These are phyloP conservation scores for Lanius collurio DNA, from an alignment of 2,113 vertebrate genomes.

Conservation along the genomic window DNA sequence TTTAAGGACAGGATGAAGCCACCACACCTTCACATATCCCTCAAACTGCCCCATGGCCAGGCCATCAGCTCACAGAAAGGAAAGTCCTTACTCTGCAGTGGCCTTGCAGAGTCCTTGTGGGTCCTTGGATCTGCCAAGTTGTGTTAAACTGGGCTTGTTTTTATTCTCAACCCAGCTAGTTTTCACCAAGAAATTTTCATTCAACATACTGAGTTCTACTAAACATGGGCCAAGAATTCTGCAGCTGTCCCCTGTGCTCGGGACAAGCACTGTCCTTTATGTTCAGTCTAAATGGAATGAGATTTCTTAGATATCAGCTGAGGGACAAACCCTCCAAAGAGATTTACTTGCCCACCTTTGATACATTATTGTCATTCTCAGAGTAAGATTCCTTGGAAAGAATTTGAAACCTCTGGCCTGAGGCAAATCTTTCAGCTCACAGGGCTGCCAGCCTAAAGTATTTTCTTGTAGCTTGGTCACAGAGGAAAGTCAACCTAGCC, in stretches of 20 bases:
- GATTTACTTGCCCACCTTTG: neutral
- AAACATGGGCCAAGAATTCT: neutral
- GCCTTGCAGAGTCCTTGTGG: neutral
- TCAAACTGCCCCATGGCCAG: neutral
- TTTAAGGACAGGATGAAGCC: neutral
- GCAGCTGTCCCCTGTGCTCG: fast-evolving
- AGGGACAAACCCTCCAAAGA: neutral
- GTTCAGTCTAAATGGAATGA: neutral
- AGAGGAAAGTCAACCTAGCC: neutral
- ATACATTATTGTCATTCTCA: neutral
- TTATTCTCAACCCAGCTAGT: neutral
- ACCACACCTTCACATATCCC: neutral
- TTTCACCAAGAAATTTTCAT: neutral
- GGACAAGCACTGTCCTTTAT: neutral
- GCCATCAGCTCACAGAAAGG: neutral
- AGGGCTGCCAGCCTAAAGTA: neutral
- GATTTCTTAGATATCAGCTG: neutral
- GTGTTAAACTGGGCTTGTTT: neutral
- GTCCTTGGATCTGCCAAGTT: neutral
- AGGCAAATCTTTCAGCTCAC: neutral
- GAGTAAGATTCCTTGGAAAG: neutral
- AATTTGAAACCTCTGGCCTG: neutral
- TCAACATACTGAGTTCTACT: neutral
- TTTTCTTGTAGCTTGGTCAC: neutral
- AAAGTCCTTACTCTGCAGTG: neutral